These are phyloP conservation scores for Apostichopus japonicus DNA, from an alignment of 35 echinoderm and acorn worm species.

Conservation along the genomic window DNA sequence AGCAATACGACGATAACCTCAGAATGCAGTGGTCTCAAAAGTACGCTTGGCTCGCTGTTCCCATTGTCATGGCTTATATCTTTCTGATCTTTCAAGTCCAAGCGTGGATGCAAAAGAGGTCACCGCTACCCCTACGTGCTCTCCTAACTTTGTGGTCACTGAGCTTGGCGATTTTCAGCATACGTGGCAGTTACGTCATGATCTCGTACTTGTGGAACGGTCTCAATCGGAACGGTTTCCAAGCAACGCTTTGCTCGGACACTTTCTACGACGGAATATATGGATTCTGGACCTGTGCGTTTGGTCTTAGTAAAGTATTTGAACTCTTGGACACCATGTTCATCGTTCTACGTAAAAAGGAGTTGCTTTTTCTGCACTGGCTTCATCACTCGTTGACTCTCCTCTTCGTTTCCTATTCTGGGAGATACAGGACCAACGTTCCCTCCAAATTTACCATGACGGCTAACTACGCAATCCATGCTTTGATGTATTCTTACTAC, in stretches of 20 bases:
- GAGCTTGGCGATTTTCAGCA: neutral
- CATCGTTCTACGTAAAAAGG: constrained; percentile 7
- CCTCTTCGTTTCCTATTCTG: neutral
- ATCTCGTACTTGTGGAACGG: neutral
- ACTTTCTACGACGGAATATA: neutral
- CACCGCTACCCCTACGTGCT: neutral
- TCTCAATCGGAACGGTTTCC: neutral
- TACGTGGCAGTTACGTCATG: neutral
- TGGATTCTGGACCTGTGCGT: neutral
- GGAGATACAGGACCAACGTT: neutral
- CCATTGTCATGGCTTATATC: neutral
- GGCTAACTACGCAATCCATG: constrained; percentile 22
- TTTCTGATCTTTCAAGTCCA: neutral
- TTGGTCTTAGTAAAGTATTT: neutral
- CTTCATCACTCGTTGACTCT: neutral
- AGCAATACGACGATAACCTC: neutral
- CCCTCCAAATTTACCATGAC: neutral
- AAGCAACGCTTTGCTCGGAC: neutral
- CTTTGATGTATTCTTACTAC: constrained; percentile 33
- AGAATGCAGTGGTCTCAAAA: constrained; percentile 16
- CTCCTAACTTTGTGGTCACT: neutral
- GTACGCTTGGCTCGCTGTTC: constrained; percentile 5
- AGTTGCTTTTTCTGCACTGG: neutral
- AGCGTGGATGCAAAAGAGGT: constrained; percentile 1
- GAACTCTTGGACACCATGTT: neutral